A percentile compares a stretch with the other conserved stretches of the same genome.
Evolutionary conservation across 2,113 vertebrate genomes (phyloP).

Genomic region (Epinephelus lanceolatus): DNA sequence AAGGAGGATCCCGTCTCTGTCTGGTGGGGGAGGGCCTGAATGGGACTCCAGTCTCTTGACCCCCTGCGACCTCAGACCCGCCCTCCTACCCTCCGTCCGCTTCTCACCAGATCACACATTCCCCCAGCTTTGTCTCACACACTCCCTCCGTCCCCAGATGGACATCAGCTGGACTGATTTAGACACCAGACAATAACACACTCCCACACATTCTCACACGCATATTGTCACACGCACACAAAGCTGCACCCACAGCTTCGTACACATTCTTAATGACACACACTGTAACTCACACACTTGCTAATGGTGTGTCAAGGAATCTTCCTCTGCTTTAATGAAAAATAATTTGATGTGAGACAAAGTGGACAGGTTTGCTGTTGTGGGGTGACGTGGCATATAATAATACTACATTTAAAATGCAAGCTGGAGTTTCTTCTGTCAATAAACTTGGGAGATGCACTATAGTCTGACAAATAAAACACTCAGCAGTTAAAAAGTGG

Average conservation of each 20-base stretch:
- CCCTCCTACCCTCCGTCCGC: conserved; percentile 22
- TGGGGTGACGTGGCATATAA: background rate
- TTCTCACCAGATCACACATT: conserved; percentile 45
- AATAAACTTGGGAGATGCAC: background rate
- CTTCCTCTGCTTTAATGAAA: background rate
- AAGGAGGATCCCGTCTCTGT: background rate
- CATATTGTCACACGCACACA: conserved; percentile 40
- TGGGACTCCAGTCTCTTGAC: conserved; percentile 52
- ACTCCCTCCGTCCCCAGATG: conserved; percentile 67
- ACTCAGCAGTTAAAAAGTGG: background rate
- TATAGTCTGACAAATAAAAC: background rate
- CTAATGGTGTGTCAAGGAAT: background rate
- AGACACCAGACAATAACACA: conserved; percentile 59
- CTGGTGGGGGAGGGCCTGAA: background rate
- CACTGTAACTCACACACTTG: conserved; percentile 4
- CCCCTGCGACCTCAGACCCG: conserved; percentile 35
- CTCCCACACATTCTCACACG: conserved; percentile 47
- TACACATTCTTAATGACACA: conserved; percentile 18
- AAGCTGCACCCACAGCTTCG: background rate
- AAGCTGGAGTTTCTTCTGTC: background rate
- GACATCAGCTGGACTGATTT: conserved; percentile 69
- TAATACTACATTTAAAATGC: background rate
- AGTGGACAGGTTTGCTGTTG: background rate
- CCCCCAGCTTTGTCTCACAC: conserved; percentile 59
- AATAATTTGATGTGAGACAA: background rate